A percentile compares a stretch with the other conserved stretches of the same genome.
Conservation (phyloP, 2,113 vertebrate species). For the Pangasianodon hypophthalmus region DNA sequence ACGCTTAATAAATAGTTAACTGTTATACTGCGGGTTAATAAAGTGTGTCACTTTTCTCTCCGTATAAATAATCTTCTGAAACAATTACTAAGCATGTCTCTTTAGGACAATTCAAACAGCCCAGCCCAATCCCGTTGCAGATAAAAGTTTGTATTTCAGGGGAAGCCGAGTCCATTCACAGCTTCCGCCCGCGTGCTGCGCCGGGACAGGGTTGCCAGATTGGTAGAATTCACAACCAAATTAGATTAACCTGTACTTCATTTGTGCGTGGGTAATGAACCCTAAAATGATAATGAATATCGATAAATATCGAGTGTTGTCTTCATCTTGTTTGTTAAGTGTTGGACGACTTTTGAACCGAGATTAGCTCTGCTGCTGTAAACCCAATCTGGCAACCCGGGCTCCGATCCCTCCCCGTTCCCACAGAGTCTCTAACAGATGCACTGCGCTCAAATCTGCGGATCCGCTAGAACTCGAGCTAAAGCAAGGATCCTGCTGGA, state of each 20-base stretch:
- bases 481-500: conserved; percentile 35
- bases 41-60: not conserved
- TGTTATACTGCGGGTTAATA: too few relatives aligned
- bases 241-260: not conserved
- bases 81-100: too few relatives aligned
- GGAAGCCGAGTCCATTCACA: not conserved
- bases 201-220: not conserved
- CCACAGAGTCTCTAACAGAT: conserved; percentile 61
- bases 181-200: conserved; percentile 12
- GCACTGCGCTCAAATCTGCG: conserved; percentile 59
- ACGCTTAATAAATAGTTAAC: not conserved
- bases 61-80: not conserved
- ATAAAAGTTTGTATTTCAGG: not conserved
- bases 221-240: too few relatives aligned
- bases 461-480: conserved; percentile 53
- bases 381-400: conserved; percentile 17
- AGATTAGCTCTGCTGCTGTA: accelerated
- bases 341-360: not conserved
- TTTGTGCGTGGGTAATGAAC: not conserved
- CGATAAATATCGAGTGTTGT: too few relatives aligned
- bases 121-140: too few relatives aligned
- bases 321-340: not conserved
- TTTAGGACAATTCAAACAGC: not conserved
- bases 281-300: accelerated
- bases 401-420: conserved; percentile 60